Conservation (phyloP, 2,113 vertebrate species). For the Microtus ochrogaster region DNA sequence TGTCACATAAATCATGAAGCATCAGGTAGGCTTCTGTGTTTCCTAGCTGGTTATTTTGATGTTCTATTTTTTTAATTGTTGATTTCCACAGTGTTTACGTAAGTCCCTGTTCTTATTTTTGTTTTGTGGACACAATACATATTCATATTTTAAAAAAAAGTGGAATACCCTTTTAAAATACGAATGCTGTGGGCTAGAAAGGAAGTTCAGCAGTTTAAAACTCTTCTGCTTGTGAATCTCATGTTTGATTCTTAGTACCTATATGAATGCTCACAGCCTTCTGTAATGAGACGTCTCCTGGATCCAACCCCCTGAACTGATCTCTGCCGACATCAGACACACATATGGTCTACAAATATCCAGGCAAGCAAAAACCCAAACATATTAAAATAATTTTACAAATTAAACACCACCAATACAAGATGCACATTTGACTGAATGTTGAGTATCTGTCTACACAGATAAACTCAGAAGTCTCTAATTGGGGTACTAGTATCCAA, state of each 20-base stretch:
- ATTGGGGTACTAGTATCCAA: neutral
- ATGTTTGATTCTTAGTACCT: neutral
- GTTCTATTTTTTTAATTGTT: neutral
- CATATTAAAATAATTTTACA: neutral
- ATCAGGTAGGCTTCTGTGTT: neutral
- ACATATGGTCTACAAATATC: neutral
- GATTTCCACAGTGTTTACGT: neutral
- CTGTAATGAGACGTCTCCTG: neutral
- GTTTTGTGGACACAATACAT: no score
- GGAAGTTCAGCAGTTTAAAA: neutral
- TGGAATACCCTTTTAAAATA: neutral
- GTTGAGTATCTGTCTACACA: neutral
- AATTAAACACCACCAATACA: neutral
- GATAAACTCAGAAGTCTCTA: neutral
- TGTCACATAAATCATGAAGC: neutral
- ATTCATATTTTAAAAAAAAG: neutral
- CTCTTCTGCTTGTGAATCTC: fast-evolving
- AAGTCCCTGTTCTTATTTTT: neutral
- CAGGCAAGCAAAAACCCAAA: neutral
- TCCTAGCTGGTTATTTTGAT: neutral
- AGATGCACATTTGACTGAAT: neutral
- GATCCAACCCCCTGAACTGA: neutral
- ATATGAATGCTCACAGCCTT: neutral
- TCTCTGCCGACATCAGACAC: neutral
- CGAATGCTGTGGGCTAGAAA: neutral